Percentiles rank a stretch among this genome's conserved stretches.
Evolutionary conservation across 2,797 vertebrate genomes (phyloP).

Genomic region (Cheirogaleus major): DNA sequence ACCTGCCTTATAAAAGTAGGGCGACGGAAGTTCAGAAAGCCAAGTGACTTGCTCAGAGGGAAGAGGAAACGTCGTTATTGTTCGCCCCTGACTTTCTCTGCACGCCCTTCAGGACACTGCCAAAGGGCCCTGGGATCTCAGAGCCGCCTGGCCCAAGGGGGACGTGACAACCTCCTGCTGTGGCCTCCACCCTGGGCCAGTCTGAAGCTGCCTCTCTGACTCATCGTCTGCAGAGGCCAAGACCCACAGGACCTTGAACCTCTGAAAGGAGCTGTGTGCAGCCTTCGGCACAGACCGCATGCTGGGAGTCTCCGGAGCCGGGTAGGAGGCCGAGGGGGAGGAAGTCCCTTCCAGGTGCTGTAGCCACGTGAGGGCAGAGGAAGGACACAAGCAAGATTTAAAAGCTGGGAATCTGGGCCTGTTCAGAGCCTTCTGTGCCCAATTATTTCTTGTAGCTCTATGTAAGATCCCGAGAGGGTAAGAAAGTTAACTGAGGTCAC

Average conservation of each 20-base stretch:
- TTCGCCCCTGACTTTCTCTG: background rate
- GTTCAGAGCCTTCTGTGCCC: background rate
- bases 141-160: background rate
- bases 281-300: background rate
- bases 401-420: background rate
- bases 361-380: background rate
- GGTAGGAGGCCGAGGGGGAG: rapidly evolving
- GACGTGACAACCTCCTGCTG: background rate
- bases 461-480: background rate
- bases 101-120: background rate
- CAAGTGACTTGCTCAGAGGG: background rate
- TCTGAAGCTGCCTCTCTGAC: background rate
- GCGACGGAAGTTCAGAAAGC: background rate
- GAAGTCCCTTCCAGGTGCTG: background rate
- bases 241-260: background rate
- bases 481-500: background rate
- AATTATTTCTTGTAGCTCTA: background rate
- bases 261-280: background rate
- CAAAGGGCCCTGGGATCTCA: background rate
- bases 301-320: background rate
- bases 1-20: background rate
- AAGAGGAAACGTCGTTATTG: background rate
- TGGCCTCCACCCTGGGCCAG: background rate
- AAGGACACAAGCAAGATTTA: background rate
- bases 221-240: background rate